phyloP scores from a whole-genome alignment of 2,797 vertebrate genomes.

The Bryconaethiops microstoma region DNA sequence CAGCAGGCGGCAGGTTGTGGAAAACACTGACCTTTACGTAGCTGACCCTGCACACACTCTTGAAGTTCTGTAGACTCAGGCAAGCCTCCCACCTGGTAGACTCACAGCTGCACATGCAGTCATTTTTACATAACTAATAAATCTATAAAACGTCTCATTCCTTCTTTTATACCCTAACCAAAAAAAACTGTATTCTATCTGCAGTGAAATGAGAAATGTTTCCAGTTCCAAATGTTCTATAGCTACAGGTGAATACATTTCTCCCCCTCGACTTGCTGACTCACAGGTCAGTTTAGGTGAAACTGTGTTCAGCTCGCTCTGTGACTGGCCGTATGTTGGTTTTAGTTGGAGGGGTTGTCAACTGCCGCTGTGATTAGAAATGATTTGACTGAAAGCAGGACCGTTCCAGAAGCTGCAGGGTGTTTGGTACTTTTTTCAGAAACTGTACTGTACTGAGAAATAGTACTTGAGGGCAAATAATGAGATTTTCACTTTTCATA shows the following conservation, averaged over 20 bases:
- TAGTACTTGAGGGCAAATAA: no score
- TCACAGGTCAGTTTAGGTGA: not conserved
- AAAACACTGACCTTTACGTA: conserved; percentile 70
- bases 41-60: conserved; percentile 47
- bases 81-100: conserved; percentile 14
- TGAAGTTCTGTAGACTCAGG: conserved; percentile 15
- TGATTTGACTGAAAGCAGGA: not conserved
- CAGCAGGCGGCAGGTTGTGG: conserved; percentile 57
- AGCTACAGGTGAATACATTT: not conserved
- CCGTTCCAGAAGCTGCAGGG: not conserved
- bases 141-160: conserved; percentile 2
- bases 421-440: not conserved
- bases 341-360: not conserved
- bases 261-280: not conserved
- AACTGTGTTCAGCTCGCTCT: no score
- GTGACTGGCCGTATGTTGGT: not conserved
- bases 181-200: not conserved
- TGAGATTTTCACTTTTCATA: not conserved
- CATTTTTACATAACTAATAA: not conserved
- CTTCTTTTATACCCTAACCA: not conserved
- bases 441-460: no score
- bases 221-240: not conserved
- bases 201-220: not conserved
- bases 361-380: not conserved
- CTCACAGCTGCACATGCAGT: not conserved